Base-by-base conservation (phyloP, 2,888 invertebrate genomes). In the Zelleria hepariella region DNA sequence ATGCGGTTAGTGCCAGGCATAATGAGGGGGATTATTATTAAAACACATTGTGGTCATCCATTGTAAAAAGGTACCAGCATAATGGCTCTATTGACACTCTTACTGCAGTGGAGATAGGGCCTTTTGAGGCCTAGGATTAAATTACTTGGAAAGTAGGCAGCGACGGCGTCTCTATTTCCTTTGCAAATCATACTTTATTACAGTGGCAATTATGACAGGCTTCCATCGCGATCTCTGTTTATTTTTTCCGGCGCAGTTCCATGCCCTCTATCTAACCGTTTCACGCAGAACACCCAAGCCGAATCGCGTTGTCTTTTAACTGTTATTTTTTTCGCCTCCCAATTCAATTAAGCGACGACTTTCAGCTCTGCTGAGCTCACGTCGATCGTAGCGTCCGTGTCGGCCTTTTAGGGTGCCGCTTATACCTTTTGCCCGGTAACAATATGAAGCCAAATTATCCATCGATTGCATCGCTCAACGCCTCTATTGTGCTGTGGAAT, bases 371-470 rank as follows among this genome's bases (percentile, higher is more conserved):
- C 63, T 74, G 77, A 63, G 61, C 53, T 63, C 63, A 59, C 58
- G 25, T 71, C 67, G 70, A n/a, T n/a, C n/a, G n/a, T n/a, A n/a
- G n/a, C 72, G 69, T 71, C 15, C 75, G 62, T 62, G 65, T 63
- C 66, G 65, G 65, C 69, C 77, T 74, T 74, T 75, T 69, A 72
- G 71, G 71, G 71, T 42, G 15, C 15, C 32, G 10, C 32, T 15
- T 42, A 42, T 42, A 15, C 32, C 32, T 1, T 42, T 42, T 3
- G 67, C 68, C 67, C 64, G 64, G 47, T 74, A 71, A 81, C 78
- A 78, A 81, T 81, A 78, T 79, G 70, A 68, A 64, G 67, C 77
- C 72, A 78, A 82, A 82, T 82, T 79, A 75, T 74, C 77, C 71
- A 71, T 77, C 77, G 74, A 76, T 74, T 73, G 67, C 71, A 67